Percentiles rank a stretch among this genome's conserved stretches.
Evolutionary conservation across 1,140 invertebrate species (phyloP).

Genomic region (Zophobas atratus): DNA sequence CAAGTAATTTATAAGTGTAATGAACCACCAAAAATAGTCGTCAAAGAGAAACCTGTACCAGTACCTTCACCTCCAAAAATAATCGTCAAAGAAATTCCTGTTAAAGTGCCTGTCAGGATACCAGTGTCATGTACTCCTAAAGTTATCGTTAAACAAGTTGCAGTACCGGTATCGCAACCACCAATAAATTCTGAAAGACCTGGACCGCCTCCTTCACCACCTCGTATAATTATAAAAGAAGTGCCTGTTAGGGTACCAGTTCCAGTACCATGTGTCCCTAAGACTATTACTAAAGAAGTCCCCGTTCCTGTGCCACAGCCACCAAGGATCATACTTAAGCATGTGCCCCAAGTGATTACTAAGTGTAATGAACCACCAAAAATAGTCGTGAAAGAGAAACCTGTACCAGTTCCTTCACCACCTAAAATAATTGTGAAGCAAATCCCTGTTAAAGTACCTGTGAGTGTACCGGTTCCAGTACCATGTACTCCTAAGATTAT

Average conservation of each 20-base stretch:
- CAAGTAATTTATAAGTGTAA: no score
- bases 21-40: no score
- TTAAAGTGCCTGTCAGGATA: background rate
- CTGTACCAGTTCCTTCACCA: conserved; percentile 6
- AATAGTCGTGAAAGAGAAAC: background rate
- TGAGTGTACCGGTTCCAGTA: no score
- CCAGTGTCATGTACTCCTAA: background rate
- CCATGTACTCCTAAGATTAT: no score
- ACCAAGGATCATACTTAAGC: conserved; percentile 7
- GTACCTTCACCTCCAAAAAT: no score
- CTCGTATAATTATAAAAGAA: no score
- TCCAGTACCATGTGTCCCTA: background rate
- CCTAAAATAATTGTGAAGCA: background rate
- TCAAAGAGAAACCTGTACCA: no score
- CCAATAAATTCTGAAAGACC: background rate
- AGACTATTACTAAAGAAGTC: conserved; percentile 1
- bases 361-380: background rate
- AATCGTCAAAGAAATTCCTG: no score
- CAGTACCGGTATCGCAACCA: conserved; percentile 2
- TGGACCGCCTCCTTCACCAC: no score
- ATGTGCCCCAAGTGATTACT: background rate
- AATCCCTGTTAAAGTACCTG: no score
- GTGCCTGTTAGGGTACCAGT: background rate
- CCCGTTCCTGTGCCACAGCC: conserved; percentile 23
- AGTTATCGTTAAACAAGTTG: background rate